Evolutionary conservation across 2,888 invertebrate genomes (phyloP).

Genomic region (Mycalesis mineus): DNA sequence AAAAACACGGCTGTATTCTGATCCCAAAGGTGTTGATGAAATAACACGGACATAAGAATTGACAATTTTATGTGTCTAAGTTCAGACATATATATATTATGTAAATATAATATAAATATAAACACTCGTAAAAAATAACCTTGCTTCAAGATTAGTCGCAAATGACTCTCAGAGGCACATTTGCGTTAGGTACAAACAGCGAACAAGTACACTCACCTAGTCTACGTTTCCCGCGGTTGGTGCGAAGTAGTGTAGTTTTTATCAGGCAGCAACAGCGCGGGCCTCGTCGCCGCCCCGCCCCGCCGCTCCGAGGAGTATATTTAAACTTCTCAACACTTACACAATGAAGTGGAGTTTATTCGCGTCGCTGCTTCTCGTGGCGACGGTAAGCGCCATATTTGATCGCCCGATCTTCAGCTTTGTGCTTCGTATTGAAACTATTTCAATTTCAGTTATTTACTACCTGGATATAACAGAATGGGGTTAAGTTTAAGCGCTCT

Average conservation of each 20-base stretch:
- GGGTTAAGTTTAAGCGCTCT: no score
- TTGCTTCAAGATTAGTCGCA: no score
- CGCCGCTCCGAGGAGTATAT: no score
- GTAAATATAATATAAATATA: no score
- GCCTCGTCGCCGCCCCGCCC: no score
- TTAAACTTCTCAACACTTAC: conserved; percentile 40
- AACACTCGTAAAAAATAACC: no score
- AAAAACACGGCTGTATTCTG: no score
- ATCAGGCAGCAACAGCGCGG: conserved; percentile 44
- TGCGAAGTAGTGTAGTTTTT: conserved; percentile 31
- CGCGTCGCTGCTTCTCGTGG: background rate
- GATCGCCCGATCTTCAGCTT: background rate
- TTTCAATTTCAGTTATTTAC: background rate
- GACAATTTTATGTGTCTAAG: no score
- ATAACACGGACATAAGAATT: no score
- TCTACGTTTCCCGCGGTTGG: background rate
- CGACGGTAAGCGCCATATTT: background rate
- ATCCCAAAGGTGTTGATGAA: no score
- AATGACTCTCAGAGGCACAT: background rate
- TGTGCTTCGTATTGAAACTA: background rate
- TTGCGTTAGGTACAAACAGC: background rate
- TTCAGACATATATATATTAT: no score
- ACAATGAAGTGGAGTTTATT: conserved; percentile 6
- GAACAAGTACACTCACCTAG: background rate
- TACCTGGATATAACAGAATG: no score